A percentile compares a stretch with the other conserved stretches of the same genome.
Evolutionary conservation across 2,113 vertebrate genomes (phyloP).

Genomic region (Stegastes partitus): DNA sequence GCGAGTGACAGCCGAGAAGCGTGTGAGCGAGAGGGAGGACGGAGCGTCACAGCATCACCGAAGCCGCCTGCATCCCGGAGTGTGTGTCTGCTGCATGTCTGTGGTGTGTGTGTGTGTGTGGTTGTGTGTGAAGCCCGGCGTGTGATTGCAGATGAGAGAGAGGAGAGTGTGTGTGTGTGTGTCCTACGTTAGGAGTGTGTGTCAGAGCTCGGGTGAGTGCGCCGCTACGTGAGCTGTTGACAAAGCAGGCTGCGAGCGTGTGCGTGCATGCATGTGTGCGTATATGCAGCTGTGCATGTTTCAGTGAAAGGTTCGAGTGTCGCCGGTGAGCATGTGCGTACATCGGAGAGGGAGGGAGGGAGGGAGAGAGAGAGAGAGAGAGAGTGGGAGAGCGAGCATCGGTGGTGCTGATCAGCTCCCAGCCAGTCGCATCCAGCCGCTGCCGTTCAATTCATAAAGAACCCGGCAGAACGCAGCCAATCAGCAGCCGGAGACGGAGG

Average conservation of each 20-base stretch:
- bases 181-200: conserved; percentile 30
- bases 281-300: conserved; percentile 36
- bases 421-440: conserved; percentile 71
- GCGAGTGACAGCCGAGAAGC: conserved; percentile 6
- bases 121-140: conserved; percentile 22
- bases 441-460: conserved; percentile 83
- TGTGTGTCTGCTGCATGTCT: conserved; percentile 54
- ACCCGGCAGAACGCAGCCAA: conserved; percentile 59
- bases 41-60: conserved; percentile 62
- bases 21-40: conserved; percentile 27
- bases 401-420: conserved; percentile 66
- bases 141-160: conserved; percentile 63
- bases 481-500: conserved; percentile 41
- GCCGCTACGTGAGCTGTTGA: conserved; percentile 71
- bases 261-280: conserved; percentile 36
- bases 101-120: conserved; percentile 48
- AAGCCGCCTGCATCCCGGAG: conserved; percentile 38
- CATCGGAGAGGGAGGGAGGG: too few species aligned
- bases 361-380: conserved; percentile 40
- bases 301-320: conserved; percentile 50
- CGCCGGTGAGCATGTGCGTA: conserved; percentile 37
- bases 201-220: conserved; percentile 46
- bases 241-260: conserved; percentile 60
- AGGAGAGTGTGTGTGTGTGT: conserved; percentile 14
- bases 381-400: conserved; percentile 56